phyloP scores from a whole-genome alignment of 2,888 invertebrate genomes.

The Lepidochrysops patricia region DNA sequence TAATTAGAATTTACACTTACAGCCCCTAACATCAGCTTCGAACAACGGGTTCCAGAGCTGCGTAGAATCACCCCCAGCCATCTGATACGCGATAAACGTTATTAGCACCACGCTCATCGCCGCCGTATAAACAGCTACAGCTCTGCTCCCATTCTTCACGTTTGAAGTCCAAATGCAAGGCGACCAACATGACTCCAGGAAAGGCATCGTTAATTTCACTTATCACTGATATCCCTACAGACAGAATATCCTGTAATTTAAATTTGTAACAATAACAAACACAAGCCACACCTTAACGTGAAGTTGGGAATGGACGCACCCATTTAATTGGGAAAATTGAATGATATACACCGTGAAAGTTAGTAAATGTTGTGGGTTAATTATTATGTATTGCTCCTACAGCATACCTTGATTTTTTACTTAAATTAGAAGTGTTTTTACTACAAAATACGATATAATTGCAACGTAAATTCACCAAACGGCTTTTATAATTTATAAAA shows the following conservation, averaged over 20 bases:
- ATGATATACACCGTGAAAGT: not conserved
- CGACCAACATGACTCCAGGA: slow-evolving; percentile 88
- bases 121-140: slow-evolving; percentile 85
- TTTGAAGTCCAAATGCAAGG: slow-evolving; percentile 90
- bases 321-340: not conserved
- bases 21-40: slow-evolving; percentile 86
- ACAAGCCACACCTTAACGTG: not conserved
- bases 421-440: not conserved
- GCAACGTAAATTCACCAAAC: too few species aligned
- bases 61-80: slow-evolving; percentile 90
- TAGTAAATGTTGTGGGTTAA: not conserved
- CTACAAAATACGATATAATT: too few species aligned
- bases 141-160: slow-evolving; percentile 83
- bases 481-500: too few species aligned
- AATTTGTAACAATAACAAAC: not conserved
- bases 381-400: not conserved
- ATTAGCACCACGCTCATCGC: slow-evolving; percentile 84
- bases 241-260: not conserved
- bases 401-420: not conserved
- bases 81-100: slow-evolving; percentile 82
- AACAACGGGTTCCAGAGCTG: slow-evolving; percentile 92
- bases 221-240: not conserved
- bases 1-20: slow-evolving; percentile 63
- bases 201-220: slow-evolving; percentile 72
- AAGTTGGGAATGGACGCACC: not conserved